phyloP scores from a whole-genome alignment of 2,113 vertebrate genomes.

The Scophthalmus maximus region DNA sequence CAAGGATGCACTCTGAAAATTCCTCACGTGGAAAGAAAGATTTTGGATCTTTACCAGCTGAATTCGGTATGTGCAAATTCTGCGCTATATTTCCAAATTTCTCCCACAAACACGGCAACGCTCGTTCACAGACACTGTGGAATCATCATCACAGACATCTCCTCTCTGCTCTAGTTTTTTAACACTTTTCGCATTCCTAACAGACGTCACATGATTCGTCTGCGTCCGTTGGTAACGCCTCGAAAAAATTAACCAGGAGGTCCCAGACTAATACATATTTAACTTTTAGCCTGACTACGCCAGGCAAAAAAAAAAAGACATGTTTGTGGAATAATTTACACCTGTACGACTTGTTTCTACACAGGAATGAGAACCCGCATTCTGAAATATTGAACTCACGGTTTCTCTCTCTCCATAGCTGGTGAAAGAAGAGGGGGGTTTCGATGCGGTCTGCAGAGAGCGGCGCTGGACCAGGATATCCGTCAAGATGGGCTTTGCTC shows the following conservation, averaged over 20 bases:
- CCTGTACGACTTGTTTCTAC: neutral
- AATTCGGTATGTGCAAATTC: constrained; percentile 86
- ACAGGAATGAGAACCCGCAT: neutral
- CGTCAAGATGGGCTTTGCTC: constrained; percentile 94
- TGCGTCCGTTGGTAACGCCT: too few species aligned
- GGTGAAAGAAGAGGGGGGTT: constrained; percentile 96
- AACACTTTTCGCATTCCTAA: too few species aligned
- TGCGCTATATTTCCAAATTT: too few species aligned
- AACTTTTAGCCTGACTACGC: too few species aligned
- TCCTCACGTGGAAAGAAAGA: constrained; percentile 96
- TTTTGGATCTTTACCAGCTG: constrained; percentile 95
- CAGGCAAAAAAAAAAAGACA: neutral
- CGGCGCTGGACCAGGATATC: constrained; percentile 98
- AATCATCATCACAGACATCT: too few species aligned
- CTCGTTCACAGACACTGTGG: too few species aligned
- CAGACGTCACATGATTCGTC: too few species aligned
- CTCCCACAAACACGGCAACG: too few species aligned
- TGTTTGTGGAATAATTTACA: neutral
- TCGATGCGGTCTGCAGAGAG: constrained; percentile 94
- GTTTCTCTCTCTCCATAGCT: constrained; percentile 82
- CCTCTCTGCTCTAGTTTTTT: neutral
- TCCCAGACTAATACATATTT: too few species aligned
- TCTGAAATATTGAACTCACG: neutral
- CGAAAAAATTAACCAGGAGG: too few species aligned
- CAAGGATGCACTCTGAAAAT: constrained; percentile 98